Evolutionary conservation across 2,797 vertebrate species (phyloP).

Genomic region (Psittacula echo): DNA sequence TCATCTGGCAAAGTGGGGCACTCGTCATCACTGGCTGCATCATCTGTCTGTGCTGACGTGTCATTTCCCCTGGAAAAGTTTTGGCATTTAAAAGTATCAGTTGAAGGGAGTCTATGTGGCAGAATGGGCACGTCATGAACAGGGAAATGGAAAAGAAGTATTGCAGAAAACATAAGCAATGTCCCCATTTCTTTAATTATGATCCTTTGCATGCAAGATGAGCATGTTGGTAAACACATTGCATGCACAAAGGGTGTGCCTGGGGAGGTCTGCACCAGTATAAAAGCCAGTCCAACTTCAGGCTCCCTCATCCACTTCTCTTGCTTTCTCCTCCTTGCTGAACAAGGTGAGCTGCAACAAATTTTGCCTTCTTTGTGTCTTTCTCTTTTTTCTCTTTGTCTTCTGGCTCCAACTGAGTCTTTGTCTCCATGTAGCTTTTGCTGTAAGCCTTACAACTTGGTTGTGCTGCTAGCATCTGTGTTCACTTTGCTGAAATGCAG

Average conservation of each 20-base stretch:
- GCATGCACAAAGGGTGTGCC: neutral
- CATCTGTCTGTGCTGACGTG: neutral
- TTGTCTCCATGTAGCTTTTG: neutral
- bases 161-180: neutral
- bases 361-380: rapidly evolving
- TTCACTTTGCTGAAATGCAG: no score
- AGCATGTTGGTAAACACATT: neutral
- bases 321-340: neutral
- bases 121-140: neutral
- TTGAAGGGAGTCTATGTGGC: neutral
- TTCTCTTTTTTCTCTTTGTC: neutral
- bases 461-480: neutral
- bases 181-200: neutral
- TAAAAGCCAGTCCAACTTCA: neutral
- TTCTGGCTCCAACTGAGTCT: rapidly evolving
- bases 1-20: neutral
- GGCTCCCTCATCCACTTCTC: neutral
- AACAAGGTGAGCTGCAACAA: neutral
- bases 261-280: neutral
- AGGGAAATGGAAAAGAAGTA: neutral
- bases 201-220: neutral
- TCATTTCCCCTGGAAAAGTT: neutral
- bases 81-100: neutral
- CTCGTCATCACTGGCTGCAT: neutral
- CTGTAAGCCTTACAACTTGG: neutral